Evolutionary conservation across 2,113 vertebrate genomes (phyloP).

Genomic region (Strix uralensis): DNA sequence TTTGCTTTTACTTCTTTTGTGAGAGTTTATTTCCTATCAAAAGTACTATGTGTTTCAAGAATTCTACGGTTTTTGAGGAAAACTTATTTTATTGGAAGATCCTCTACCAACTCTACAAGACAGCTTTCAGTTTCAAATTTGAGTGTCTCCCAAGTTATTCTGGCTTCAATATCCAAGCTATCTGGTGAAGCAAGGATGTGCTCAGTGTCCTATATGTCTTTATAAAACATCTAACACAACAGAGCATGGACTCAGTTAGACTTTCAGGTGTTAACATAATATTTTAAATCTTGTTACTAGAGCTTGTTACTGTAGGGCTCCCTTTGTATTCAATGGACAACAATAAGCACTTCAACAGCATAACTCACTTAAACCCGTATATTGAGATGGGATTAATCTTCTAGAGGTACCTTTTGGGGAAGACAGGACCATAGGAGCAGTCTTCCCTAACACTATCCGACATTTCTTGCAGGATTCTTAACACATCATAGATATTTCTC

Average conservation of each 20-base stretch:
- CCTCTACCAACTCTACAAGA: neutral
- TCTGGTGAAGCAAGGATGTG: neutral
- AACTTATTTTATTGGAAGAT: neutral
- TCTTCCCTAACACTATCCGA: neutral
- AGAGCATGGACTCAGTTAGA: neutral
- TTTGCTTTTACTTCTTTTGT: neutral
- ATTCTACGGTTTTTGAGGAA: neutral
- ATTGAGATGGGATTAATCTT: neutral
- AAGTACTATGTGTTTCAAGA: neutral
- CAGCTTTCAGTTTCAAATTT: neutral
- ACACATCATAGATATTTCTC: neutral
- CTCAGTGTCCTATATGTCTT: neutral
- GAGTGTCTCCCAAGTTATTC: neutral
- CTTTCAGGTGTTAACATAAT: neutral
- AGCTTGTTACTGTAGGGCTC: neutral
- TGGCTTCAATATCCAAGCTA: neutral
- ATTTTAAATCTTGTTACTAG: neutral
- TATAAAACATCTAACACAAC: neutral
- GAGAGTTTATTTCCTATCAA: neutral
- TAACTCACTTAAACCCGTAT: neutral
- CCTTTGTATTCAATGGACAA: neutral
- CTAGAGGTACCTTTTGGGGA: neutral
- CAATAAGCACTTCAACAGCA: neutral
- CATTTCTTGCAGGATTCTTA: neutral
- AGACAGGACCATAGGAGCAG: neutral